Evolutionary conservation across 2,113 vertebrate species (phyloP).

Genomic region (Gallinago undulata): DNA sequence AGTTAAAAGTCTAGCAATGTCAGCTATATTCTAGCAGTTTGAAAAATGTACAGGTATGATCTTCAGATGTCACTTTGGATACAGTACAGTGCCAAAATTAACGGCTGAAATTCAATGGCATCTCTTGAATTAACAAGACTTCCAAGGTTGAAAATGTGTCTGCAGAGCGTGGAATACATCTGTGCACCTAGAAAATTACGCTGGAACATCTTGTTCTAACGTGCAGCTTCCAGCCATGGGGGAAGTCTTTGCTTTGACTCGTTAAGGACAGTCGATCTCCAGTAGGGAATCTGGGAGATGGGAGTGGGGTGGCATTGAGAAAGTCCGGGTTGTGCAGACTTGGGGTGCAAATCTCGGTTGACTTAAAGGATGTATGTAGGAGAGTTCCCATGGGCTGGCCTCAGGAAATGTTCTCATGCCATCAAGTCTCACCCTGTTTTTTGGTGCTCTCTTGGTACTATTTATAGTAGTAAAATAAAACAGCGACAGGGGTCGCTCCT

Average conservation of each 20-base stretch:
- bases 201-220: not conserved
- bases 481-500: not conserved
- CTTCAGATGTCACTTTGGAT: not conserved
- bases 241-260: not conserved
- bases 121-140: not conserved
- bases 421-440: not conserved
- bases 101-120: not conserved
- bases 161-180: not conserved
- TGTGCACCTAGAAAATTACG: not conserved
- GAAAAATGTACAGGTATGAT: not conserved
- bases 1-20: not conserved
- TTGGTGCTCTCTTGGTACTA: not conserved
- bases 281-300: not conserved
- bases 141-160: not conserved
- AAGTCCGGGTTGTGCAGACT: not conserved
- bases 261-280: not conserved
- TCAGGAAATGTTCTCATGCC: not conserved
- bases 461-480: not conserved
- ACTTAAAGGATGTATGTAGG: not conserved
- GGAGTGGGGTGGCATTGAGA: not conserved
- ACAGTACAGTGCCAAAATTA: not conserved
- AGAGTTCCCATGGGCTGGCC: not conserved
- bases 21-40: not conserved
- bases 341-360: not conserved
- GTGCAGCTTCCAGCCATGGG: not conserved